phyloP scores from a whole-genome alignment of 2,888 invertebrate genomes.

The Sthenelais limicola region DNA sequence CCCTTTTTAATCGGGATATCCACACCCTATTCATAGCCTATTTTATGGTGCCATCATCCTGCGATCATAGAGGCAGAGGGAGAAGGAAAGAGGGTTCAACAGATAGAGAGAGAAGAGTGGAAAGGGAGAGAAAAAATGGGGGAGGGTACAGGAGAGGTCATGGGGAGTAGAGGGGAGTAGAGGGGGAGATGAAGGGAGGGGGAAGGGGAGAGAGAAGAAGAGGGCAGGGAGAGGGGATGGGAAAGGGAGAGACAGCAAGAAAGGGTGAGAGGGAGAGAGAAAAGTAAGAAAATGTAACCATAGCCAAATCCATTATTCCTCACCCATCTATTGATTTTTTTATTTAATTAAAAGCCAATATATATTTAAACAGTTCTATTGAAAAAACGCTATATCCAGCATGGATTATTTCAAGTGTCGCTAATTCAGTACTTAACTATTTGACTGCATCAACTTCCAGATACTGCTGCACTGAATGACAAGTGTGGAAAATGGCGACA shows the following conservation, averaged over 20 bases:
- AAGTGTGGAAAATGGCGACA: too few species aligned
- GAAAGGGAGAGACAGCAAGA: background rate
- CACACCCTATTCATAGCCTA: too few species aligned
- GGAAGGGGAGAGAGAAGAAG: constrained; percentile 1
- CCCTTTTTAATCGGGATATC: too few species aligned
- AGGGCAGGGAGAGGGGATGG: background rate
- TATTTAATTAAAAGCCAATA: too few species aligned
- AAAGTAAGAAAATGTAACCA: background rate
- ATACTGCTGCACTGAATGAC: too few species aligned
- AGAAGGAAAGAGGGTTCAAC: background rate
- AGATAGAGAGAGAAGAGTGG: background rate
- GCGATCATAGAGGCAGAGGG: constrained; percentile 3
- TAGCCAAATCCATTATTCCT: background rate
- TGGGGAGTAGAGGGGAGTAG: background rate
- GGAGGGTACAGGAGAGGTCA: background rate
- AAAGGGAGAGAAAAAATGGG: background rate
- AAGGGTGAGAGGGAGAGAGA: background rate
- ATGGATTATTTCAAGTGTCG: too few species aligned
- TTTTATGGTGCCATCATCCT: too few species aligned
- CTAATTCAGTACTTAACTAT: too few species aligned
- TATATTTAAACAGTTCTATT: too few species aligned
- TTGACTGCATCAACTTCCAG: too few species aligned
- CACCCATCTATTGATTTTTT: too few species aligned
- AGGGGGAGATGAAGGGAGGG: background rate
- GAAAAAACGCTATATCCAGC: too few species aligned